Evolutionary conservation across 2,113 vertebrate genomes (phyloP), one percentile per base, ranked within the genome.

Genomic region (Callipepla californica): DNA sequence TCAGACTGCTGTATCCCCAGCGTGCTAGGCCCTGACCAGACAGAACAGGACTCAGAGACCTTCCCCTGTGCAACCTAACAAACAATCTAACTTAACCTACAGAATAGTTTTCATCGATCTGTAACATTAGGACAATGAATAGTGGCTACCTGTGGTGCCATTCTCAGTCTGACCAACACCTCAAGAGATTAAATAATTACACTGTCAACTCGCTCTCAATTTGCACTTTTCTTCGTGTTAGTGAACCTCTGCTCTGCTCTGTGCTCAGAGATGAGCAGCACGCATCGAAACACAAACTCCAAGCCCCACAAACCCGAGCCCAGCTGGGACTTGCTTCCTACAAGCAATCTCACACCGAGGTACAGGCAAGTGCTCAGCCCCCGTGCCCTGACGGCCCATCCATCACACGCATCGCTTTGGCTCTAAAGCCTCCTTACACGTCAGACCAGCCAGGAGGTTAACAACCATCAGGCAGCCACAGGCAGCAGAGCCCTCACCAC

Each of bases 1-100:
- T 92, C 78, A 48, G 57, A 74, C 36, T 93, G 95, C 73, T 72
- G 85, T 66, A 68, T 23, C 74, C 87, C 53, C 32, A n/a, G 88
- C 2, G 12, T 1, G 5, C 66, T 16, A 38, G 34, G 72, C 34
- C 61, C 80, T 72, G 57, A 11, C 61, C 2, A 0, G 11, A 47
- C 2, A 38, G 73, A 88, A 59, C 17, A 51, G 51, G n/a, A 84
- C 66, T 13, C 25, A 57, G 14, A 74, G 73, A 70, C 38, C 73
- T 28, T 40, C 51, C 80, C 83, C 53, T 40, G 16, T 0, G 0
- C 66, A 74, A 73, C 70, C 50, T 18, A 50, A 66, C 81, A 44
- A 50, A 1, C 80, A 76, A 26, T 14, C 22, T 59, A 5, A 69
- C 32, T 61, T 14, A 17, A n/a, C 55, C 26, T 9, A n/a, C 11